Evolutionary conservation across 64 coral and sea anemone species (phyloP).

Genomic region (Catalaphyllia jardinei): DNA sequence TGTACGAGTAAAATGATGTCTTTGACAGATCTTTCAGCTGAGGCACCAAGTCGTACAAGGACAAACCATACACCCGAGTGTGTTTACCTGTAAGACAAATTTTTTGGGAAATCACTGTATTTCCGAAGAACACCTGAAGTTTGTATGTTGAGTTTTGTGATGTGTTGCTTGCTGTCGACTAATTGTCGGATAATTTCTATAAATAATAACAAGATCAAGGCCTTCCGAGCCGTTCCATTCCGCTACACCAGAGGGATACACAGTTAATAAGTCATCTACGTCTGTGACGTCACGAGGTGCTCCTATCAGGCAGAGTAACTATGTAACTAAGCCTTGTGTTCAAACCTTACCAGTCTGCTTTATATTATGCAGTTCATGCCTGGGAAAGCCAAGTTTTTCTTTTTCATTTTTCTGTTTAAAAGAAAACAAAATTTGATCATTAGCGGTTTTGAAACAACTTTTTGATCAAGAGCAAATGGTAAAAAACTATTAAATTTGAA

Average conservation of each 20-base stretch:
- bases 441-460: too few relatives aligned
- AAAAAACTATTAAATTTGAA: too few relatives aligned
- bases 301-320: not conserved
- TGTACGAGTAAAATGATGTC: conserved; percentile 51
- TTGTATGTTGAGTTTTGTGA: not conserved
- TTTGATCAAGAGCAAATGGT: too few relatives aligned
- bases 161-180: too few relatives aligned
- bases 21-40: not conserved
- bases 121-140: not conserved
- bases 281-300: not conserved
- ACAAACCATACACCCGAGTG: not conserved
- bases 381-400: not conserved
- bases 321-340: not conserved
- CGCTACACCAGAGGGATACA: too few relatives aligned
- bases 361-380: not conserved
- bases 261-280: not conserved
- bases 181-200: too few relatives aligned
- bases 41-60: not conserved
- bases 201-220: too few relatives aligned
- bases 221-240: too few relatives aligned
- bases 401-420: not conserved
- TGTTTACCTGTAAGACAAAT: not conserved
- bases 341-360: not conserved
- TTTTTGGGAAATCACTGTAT: not conserved
- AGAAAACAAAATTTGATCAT: too few relatives aligned